Conservation (phyloP, 1,140 invertebrate genomes). For the Trialeurodes vaporariorum region DNA sequence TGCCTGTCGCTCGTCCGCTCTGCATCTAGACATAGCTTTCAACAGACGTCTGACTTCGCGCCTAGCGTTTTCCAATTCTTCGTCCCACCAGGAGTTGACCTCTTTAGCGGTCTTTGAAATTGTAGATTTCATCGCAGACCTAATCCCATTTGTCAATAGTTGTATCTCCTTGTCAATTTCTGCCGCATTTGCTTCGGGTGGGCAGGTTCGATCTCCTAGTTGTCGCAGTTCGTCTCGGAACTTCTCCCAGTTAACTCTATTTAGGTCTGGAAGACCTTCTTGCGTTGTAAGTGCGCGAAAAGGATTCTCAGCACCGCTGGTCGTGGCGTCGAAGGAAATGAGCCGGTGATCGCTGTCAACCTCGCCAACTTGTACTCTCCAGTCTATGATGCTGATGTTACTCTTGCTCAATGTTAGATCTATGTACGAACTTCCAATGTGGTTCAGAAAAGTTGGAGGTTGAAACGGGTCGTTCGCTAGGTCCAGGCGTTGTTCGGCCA, state of each 20-base stretch:
- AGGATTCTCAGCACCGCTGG: too few species aligned
- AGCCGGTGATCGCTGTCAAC: slow-evolving; percentile 5
- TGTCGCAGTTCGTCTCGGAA: too few species aligned
- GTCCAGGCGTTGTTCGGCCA: neutral
- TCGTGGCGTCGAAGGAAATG: neutral
- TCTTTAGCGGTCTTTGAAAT: too few species aligned
- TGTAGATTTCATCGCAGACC: too few species aligned
- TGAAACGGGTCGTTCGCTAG: neutral
- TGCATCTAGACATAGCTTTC: neutral
- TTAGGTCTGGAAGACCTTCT: too few species aligned
- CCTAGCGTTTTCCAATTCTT: neutral
- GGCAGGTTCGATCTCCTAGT: too few species aligned
- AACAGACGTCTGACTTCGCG: neutral
- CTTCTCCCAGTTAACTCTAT: too few species aligned
- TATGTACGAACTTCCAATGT: slow-evolving; percentile 5
- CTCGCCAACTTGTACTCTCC: slow-evolving; percentile 2
- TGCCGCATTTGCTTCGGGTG: too few species aligned
- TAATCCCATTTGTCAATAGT: too few species aligned
- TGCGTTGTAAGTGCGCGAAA: too few species aligned
- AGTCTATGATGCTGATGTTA: neutral
- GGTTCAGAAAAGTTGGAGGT: neutral
- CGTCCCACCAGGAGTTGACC: too few species aligned
- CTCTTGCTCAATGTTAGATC: neutral
- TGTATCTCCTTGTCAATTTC: too few species aligned
- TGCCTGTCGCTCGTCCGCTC: neutral